Evolutionary conservation across 2,888 invertebrate species (phyloP).

Genomic region (Nephrocerus scutellatus): DNA sequence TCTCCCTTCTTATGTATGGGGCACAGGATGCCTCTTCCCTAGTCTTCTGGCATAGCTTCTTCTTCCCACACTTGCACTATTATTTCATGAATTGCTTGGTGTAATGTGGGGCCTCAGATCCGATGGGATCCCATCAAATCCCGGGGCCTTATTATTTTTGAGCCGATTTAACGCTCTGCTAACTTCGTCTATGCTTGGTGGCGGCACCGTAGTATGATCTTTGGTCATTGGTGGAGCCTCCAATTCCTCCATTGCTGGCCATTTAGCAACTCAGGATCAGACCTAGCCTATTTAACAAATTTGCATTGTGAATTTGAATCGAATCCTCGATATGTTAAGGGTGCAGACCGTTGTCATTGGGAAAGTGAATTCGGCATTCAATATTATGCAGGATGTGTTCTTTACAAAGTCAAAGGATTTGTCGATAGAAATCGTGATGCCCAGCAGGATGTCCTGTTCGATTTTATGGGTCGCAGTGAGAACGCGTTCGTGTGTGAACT

Average conservation of each 20-base stretch:
- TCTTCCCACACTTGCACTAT: too few relatives aligned
- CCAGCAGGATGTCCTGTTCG: conserved; percentile 88
- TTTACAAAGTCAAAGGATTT: conserved; percentile 73
- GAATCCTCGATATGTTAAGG: conserved; percentile 77
- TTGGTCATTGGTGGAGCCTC: too few relatives aligned
- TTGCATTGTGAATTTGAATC: conserved; percentile 79
- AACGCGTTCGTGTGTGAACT: conserved; percentile 76
- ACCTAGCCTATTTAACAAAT: conserved; percentile 80
- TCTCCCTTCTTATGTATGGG: too few relatives aligned
- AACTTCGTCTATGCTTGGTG: too few relatives aligned
- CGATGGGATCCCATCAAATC: too few relatives aligned
- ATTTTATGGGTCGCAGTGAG: conserved; percentile 75
- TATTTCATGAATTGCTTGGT: conserved; percentile 77
- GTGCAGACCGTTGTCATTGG: conserved; percentile 79
- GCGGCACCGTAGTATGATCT: too few relatives aligned
- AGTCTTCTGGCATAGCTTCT: too few relatives aligned
- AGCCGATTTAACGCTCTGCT: too few relatives aligned
- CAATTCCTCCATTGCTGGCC: too few relatives aligned
- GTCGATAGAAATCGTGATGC: conserved; percentile 90
- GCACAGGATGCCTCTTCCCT: too few relatives aligned
- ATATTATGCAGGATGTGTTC: conserved; percentile 86
- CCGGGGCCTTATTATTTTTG: too few relatives aligned
- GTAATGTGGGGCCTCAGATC: too few relatives aligned
- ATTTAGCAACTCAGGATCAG: conserved; percentile 82
- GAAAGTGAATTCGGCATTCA: conserved; percentile 83